phyloP scores from a whole-genome alignment of 2,888 invertebrate species.

The Onchidella celtica region DNA sequence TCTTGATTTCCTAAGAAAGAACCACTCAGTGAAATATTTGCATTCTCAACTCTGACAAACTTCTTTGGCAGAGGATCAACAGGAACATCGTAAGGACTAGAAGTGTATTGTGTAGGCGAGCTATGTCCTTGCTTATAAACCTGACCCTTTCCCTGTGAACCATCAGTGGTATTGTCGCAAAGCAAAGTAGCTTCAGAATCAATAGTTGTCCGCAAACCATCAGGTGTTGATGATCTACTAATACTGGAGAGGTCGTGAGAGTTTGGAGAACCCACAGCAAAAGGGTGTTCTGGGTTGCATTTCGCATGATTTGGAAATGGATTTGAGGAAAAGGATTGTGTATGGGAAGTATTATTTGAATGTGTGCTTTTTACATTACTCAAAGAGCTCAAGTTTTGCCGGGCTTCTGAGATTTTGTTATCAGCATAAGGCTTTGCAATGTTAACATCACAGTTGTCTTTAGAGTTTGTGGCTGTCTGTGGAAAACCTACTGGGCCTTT shows the following conservation, averaged over 20 bases:
- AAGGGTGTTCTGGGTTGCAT: background rate
- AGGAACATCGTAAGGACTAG: conserved; percentile 27
- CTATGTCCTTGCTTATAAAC: conserved; percentile 16
- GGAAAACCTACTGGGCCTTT: background rate
- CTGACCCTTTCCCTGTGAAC: background rate
- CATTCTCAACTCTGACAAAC: too few relatives aligned
- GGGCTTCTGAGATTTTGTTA: background rate
- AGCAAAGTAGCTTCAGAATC: conserved; percentile 52
- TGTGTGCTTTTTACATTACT: background rate
- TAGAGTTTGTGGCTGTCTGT: background rate
- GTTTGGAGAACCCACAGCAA: conserved; percentile 16
- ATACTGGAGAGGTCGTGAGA: conserved; percentile 58
- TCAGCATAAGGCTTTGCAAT: background rate
- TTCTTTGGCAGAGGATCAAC: background rate
- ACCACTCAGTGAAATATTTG: conserved; percentile 10
- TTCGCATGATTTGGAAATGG: background rate
- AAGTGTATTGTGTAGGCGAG: conserved; percentile 31
- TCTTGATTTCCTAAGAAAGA: conserved; percentile 35
- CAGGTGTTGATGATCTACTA: conserved; percentile 55
- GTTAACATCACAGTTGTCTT: background rate
- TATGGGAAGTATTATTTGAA: background rate
- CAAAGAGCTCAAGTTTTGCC: background rate
- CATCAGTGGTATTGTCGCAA: background rate
- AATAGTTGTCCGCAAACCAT: conserved; percentile 54
- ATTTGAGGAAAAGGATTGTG: background rate